Conservation (phyloP, 2,113 vertebrate species). For the Tupaia chinensis region DNA sequence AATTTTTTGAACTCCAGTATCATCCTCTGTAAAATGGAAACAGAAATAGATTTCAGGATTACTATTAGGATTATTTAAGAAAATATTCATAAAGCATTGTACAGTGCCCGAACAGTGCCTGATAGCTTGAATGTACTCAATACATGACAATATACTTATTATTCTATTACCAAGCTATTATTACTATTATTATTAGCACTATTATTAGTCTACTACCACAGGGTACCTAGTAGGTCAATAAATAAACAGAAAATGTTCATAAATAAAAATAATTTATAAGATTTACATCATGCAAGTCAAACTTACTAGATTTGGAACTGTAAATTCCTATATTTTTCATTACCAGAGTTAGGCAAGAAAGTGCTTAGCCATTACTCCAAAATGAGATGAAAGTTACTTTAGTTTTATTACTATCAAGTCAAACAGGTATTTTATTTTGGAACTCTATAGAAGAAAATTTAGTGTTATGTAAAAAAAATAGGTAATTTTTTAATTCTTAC, state of each 20-base stretch:
- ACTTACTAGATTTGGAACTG: background rate
- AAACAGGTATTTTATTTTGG: background rate
- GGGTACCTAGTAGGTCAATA: background rate
- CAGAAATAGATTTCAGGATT: background rate
- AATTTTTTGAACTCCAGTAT: slow-evolving; percentile 2
- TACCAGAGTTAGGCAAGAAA: background rate
- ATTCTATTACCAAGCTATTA: background rate
- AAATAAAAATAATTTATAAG: background rate
- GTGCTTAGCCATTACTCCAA: background rate
- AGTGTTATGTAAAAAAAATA: background rate
- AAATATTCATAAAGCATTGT: background rate
- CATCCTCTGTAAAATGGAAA: background rate
- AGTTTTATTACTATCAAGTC: background rate
- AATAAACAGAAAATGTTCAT: background rate
- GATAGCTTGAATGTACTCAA: background rate
- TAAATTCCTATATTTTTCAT: background rate
- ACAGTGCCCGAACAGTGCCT: background rate
- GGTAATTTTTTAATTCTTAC: background rate
- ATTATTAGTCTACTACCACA: background rate
- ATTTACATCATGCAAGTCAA: background rate
- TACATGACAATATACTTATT: background rate
- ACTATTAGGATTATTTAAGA: background rate
- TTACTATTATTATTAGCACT: background rate
- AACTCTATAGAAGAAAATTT: background rate
- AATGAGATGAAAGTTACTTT: background rate